Conservation (phyloP, 2,888 invertebrate species). For the Hartigia nigra region DNA sequence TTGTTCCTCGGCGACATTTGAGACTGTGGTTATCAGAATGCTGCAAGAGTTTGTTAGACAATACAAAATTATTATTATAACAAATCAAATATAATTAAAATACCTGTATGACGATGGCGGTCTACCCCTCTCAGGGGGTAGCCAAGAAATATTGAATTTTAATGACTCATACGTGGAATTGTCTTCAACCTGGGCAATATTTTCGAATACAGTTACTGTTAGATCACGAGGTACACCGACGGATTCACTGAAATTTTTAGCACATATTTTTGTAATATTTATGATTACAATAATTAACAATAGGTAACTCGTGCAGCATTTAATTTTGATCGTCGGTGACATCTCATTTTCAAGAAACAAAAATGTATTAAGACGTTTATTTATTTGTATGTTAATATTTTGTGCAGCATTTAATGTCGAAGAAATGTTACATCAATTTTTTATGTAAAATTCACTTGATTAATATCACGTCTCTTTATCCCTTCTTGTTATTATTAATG, state of each 20-base stretch:
- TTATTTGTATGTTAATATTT: too few relatives aligned
- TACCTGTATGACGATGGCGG: conserved; percentile 54
- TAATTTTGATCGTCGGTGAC: conserved; percentile 23
- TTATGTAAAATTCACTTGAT: background rate
- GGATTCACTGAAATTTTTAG: conserved; percentile 2
- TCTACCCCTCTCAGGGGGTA: conserved; percentile 32
- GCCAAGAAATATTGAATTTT: conserved; percentile 53
- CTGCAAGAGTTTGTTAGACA: conserved; percentile 30
- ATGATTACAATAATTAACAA: conserved; percentile 5
- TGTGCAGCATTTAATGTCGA: too few relatives aligned
- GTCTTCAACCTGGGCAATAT: conserved; percentile 22
- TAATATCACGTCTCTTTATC: background rate
- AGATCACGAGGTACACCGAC: conserved; percentile 40
- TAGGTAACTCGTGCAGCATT: background rate
- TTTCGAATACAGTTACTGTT: conserved; percentile 39
- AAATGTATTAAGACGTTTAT: background rate
- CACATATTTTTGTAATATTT: conserved; percentile 1
- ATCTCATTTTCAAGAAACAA: conserved; percentile 42
- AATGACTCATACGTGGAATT: conserved; percentile 32
- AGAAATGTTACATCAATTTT: background rate
- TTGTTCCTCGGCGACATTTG: conserved; percentile 16
- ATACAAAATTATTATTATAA: background rate
- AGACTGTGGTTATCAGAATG: conserved; percentile 42
- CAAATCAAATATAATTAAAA: conserved; percentile 4
- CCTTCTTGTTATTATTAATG: conserved; percentile 11